Percentiles rank a stretch among this genome's conserved stretches.
Evolutionary conservation across 2,113 vertebrate species (phyloP).

Genomic region (Gavialis gangeticus): DNA sequence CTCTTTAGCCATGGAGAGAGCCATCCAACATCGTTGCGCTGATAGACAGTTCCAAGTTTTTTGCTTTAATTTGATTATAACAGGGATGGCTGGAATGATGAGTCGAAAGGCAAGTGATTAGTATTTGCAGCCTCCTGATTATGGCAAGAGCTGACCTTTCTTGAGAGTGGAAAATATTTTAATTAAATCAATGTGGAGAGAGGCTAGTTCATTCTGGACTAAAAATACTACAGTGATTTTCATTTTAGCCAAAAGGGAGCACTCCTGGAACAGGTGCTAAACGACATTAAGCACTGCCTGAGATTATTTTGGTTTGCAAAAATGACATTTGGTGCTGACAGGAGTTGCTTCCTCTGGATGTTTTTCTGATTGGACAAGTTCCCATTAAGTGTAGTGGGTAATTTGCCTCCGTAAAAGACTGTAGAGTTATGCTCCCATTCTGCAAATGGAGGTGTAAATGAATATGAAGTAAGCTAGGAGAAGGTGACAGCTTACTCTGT

Average conservation of each 20-base stretch:
- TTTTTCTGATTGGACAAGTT: not conserved
- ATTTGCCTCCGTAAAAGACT: not conserved
- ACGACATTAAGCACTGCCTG: not conserved
- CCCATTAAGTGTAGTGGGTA: not conserved
- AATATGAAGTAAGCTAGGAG: rapidly evolving
- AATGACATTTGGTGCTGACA: not conserved
- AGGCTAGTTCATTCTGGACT: not conserved
- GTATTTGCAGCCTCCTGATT: conserved; percentile 37
- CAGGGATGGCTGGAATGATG: not conserved
- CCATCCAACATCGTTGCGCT: not conserved
- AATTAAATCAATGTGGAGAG: conserved; percentile 21
- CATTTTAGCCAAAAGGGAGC: rapidly evolving
- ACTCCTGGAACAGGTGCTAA: not conserved
- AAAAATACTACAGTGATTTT: not conserved
- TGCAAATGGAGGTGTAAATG: not conserved
- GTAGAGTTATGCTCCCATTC: not conserved
- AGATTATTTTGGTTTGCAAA: not conserved
- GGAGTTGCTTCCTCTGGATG: not conserved
- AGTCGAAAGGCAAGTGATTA: conserved; percentile 33
- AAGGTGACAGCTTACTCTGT: not conserved
- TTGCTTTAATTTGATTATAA: not conserved
- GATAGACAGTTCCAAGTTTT: not conserved
- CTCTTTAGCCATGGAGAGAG: not conserved
- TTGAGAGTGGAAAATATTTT: conserved; percentile 29
- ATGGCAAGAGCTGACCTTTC: conserved; percentile 23